A percentile compares a stretch with the other conserved stretches of the same genome.
phyloP scores from a whole-genome alignment of 1,140 invertebrate genomes.

The Cyrtorhinus lividipennis region DNA sequence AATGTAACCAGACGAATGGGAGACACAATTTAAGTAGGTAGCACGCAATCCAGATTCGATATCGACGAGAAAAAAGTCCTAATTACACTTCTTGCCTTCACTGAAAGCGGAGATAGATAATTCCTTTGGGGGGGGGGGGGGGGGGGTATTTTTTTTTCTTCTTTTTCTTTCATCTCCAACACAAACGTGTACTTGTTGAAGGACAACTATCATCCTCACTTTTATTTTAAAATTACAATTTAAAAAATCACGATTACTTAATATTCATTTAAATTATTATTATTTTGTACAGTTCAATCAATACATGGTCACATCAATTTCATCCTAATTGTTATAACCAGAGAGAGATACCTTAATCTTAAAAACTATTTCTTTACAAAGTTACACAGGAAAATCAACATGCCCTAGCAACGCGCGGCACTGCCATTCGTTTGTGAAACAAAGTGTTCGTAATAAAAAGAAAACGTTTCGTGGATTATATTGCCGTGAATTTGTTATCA shows the following conservation, averaged over 20 bases:
- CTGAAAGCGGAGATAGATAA: not conserved
- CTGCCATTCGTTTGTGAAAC: constrained; percentile 8
- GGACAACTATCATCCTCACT: not conserved
- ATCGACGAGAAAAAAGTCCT: not conserved
- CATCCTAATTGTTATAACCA: constrained; percentile 18
- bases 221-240: not conserved
- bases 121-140: too few relatives aligned
- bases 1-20: too few relatives aligned
- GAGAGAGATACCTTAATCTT: constrained; percentile 18
- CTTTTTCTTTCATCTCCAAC: too few relatives aligned
- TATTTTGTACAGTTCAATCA: constrained; percentile 20
- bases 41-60: not conserved
- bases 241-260: constrained; percentile 5
- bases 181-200: too few relatives aligned
- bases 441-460: constrained; percentile 12
- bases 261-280: constrained; percentile 19
- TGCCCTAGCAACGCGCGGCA: not conserved
- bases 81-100: not conserved
- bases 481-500: too few relatives aligned
- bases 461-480: not conserved
- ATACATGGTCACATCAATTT: constrained; percentile 20
- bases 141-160: too few relatives aligned
- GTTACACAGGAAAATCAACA: constrained; percentile 14
- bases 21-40: too few relatives aligned
- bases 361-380: constrained; percentile 20